Percentiles rank a stretch among this genome's conserved stretches.
Evolutionary conservation across 2,888 invertebrate genomes (phyloP).

Genomic region (Serrognathus titanus): DNA sequence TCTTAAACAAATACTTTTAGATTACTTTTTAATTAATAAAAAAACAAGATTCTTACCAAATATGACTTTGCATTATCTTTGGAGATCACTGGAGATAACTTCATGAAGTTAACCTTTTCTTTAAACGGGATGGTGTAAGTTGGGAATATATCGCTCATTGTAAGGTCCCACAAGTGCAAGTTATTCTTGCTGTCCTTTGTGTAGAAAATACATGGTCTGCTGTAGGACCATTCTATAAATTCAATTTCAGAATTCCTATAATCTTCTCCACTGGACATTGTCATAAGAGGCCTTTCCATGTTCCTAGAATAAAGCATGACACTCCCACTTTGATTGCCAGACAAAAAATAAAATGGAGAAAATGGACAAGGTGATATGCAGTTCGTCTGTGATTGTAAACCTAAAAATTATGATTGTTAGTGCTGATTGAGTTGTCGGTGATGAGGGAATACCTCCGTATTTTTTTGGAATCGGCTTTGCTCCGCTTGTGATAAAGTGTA

Average conservation of each 20-base stretch:
- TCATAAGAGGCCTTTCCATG: constrained; percentile 47
- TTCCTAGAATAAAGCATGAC: constrained; percentile 50
- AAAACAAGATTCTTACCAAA: constrained; percentile 42
- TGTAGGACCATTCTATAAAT: constrained; percentile 53
- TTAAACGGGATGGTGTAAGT: constrained; percentile 47
- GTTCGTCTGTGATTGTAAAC: constrained; percentile 38
- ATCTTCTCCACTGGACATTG: constrained; percentile 39
- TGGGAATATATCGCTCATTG: constrained; percentile 52
- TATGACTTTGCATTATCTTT: constrained; percentile 30
- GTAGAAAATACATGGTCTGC: constrained; percentile 53
- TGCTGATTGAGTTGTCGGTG: neutral
- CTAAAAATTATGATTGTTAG: constrained; percentile 30
- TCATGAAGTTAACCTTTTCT: constrained; percentile 47
- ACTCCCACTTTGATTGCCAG: constrained; percentile 53
- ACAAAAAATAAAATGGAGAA: constrained; percentile 50
- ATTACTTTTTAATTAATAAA: neutral
- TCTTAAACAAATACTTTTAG: constrained; percentile 42
- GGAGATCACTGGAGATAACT: constrained; percentile 42
- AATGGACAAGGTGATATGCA: constrained; percentile 53
- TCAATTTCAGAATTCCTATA: constrained; percentile 39
- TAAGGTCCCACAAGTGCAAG: constrained; percentile 55
- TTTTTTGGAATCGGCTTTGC: constrained; percentile 37
- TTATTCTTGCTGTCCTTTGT: constrained; percentile 48
- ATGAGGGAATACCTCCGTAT: constrained; percentile 25
- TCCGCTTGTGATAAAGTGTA: constrained; percentile 43